Evolutionary conservation across 2,797 vertebrate species (phyloP).

Genomic region (Brachymystax lenok): DNA sequence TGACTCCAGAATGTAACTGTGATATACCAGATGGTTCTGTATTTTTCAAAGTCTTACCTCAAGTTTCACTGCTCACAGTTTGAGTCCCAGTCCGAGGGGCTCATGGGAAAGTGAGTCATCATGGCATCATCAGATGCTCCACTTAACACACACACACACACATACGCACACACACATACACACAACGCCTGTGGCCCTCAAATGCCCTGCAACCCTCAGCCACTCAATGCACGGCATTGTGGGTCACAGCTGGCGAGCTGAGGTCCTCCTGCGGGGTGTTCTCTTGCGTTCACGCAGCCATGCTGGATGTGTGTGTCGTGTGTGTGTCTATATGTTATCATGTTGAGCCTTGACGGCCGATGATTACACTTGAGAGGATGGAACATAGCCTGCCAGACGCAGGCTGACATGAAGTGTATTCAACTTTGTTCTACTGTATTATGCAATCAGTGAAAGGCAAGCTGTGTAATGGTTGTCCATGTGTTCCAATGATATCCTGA

Average conservation of each 20-base stretch:
- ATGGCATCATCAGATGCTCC: conserved; percentile 39
- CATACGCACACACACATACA: background rate
- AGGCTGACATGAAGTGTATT: no score
- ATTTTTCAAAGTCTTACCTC: background rate
- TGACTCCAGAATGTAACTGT: no score
- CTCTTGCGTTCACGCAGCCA: conserved; percentile 35
- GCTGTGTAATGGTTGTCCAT: background rate
- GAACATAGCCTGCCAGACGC: background rate
- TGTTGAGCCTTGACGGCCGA: background rate
- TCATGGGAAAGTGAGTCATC: conserved; percentile 27
- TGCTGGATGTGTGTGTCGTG: conserved; percentile 20
- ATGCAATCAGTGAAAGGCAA: background rate
- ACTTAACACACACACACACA: conserved; percentile 19
- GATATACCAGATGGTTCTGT: no score
- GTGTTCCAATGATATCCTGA: background rate
- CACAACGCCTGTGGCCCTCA: background rate
- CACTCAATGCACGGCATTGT: conserved; percentile 15
- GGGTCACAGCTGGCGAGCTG: conserved; percentile 40
- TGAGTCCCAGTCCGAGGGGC: background rate
- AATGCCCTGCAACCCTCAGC: conserved; percentile 23
- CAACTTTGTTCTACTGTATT: background rate
- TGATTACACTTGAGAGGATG: background rate
- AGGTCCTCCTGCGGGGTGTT: conserved; percentile 34
- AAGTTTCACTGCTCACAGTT: background rate
- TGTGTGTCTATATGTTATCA: conserved; percentile 2